These are phyloP conservation scores for Marisa cornuarietis DNA, from an alignment of 1,140 invertebrate genomes.

Conservation along the genomic window DNA sequence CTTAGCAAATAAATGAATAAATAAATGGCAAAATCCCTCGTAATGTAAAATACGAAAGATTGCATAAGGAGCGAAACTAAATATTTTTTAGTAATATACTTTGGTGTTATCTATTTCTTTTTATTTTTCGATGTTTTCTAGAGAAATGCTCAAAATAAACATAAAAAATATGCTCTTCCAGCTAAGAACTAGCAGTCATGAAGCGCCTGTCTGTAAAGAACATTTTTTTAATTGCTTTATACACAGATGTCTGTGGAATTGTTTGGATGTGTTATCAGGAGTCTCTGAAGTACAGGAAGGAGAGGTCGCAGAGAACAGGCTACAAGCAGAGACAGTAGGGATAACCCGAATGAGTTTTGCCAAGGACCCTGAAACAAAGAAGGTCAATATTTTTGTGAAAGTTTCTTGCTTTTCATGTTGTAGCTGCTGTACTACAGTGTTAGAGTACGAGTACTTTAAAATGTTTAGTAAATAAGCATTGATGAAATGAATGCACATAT, in stretches of 20 bases:
- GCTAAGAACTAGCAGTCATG: background rate
- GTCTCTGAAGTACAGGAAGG: conserved; percentile 58
- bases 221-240: background rate
- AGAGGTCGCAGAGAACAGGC: conserved; percentile 38
- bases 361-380: conserved; percentile 69
- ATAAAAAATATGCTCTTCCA: background rate
- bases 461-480: too few species aligned
- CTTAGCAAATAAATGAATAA: background rate
- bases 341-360: conserved; percentile 69
- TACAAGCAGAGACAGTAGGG: conserved; percentile 63
- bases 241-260: background rate
- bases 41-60: background rate
- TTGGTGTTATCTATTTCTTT: too few species aligned
- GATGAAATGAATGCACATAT: background rate
- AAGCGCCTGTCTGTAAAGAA: background rate
- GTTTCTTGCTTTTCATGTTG: background rate
- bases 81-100: background rate
- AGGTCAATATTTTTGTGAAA: conserved; percentile 55
- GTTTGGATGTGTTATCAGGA: conserved; percentile 35
- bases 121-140: too few species aligned
- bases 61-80: background rate
- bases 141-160: too few species aligned
- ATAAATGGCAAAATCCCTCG: background rate
- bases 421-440: background rate
- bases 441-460: background rate